phyloP scores from a whole-genome alignment of 1,140 invertebrate species.

The Hyposmocoma kahamanoa region DNA sequence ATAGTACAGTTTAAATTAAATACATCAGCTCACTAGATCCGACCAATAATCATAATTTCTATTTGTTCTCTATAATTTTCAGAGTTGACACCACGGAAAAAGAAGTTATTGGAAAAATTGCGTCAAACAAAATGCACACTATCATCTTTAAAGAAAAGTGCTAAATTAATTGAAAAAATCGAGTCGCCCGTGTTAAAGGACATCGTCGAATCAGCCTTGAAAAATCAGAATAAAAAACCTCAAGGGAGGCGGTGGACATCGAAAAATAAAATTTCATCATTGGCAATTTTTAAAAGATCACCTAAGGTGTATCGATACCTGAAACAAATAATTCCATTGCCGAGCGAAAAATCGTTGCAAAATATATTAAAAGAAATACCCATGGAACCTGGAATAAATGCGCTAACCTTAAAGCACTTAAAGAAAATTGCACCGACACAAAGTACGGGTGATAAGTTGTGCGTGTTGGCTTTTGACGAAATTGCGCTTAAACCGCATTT shows the following conservation, averaged over 20 bases:
- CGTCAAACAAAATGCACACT: too few species aligned
- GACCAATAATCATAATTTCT: too few species aligned
- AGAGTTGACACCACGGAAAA: too few species aligned
- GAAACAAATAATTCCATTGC: background rate
- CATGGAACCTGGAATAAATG: background rate
- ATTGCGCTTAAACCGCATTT: background rate
- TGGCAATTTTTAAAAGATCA: slow-evolving; percentile 1
- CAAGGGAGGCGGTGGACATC: background rate
- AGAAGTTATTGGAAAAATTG: too few species aligned
- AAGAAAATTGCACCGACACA: background rate
- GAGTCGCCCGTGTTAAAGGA: too few species aligned
- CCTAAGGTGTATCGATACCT: background rate
- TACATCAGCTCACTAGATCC: too few species aligned
- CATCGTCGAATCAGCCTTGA: too few species aligned
- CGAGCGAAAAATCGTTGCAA: background rate
- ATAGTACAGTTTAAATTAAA: too few species aligned
- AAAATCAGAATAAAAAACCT: too few species aligned
- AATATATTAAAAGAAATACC: background rate
- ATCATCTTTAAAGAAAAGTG: too few species aligned
- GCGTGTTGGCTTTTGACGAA: background rate
- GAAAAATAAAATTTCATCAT: background rate
- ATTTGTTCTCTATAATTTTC: too few species aligned
- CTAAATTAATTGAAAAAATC: too few species aligned
- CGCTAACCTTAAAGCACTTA: background rate
- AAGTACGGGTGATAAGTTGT: background rate